phyloP scores from a whole-genome alignment of 2,113 vertebrate species.

The Triplophysa dalaica region DNA sequence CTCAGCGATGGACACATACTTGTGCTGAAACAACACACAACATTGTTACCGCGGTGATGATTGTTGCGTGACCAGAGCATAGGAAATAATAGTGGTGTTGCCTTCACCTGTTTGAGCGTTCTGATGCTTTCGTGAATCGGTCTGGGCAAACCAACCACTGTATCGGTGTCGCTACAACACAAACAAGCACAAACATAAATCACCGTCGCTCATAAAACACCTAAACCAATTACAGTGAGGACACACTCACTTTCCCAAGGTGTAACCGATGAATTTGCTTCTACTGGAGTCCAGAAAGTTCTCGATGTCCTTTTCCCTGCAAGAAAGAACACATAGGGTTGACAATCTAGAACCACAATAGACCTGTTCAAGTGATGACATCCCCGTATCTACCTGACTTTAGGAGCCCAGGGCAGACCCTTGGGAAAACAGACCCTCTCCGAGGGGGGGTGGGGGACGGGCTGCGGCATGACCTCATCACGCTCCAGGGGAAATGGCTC shows the following conservation, averaged over 20 bases:
- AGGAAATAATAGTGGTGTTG: too few species aligned
- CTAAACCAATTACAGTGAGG: not conserved
- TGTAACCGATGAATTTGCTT: slow-evolving; percentile 98
- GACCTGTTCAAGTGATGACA: not conserved
- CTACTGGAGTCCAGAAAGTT: slow-evolving; percentile 96
- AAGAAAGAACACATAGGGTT: slow-evolving; percentile 27
- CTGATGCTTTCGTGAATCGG: slow-evolving; percentile 98
- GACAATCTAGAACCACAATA: not conserved
- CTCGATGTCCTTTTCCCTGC: slow-evolving; percentile 97
- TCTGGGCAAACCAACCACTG: slow-evolving; percentile 91
- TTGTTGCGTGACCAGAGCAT: too few species aligned
- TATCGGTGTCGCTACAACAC: slow-evolving; percentile 87
- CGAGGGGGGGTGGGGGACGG: slow-evolving; percentile 83
- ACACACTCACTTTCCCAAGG: slow-evolving; percentile 84
- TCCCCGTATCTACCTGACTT: slow-evolving; percentile 83
- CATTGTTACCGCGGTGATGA: not conserved
- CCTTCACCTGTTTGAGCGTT: slow-evolving; percentile 89
- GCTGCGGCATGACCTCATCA: slow-evolving; percentile 94
- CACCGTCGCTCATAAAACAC: slow-evolving; percentile 68
- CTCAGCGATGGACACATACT: slow-evolving; percentile 93
- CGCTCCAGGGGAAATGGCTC: slow-evolving; percentile 91
- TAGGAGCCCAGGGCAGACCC: slow-evolving; percentile 96
- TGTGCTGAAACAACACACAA: slow-evolving; percentile 78
- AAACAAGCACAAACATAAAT: slow-evolving; percentile 58
- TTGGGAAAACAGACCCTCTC: slow-evolving; percentile 93